phyloP scores from a whole-genome alignment of 2,113 vertebrate species.

The Perca schrenkii region DNA sequence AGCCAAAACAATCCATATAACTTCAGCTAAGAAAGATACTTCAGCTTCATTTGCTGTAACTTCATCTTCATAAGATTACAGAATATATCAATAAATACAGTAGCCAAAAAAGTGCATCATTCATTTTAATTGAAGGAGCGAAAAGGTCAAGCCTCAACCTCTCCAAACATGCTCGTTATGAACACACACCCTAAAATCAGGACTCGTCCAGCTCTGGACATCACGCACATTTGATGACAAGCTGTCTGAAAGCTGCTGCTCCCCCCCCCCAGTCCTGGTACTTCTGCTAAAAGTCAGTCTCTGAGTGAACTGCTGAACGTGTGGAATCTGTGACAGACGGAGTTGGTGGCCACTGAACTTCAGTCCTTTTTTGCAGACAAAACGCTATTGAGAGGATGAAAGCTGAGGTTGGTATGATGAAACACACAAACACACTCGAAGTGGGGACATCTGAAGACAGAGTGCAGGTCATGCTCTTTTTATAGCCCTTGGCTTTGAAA shows the following conservation, averaged over 20 bases:
- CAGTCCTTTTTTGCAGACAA: background rate
- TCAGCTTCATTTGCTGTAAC: background rate
- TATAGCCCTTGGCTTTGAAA: constrained; percentile 54
- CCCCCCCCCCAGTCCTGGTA: background rate
- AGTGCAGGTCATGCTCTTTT: constrained; percentile 41
- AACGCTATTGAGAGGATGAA: constrained; percentile 20
- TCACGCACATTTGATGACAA: constrained; percentile 12
- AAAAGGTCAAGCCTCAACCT: constrained; percentile 10
- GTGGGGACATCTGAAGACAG: constrained; percentile 35
- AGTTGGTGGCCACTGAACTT: background rate
- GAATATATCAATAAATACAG: background rate
- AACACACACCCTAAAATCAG: constrained; percentile 21
- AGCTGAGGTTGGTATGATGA: constrained; percentile 12
- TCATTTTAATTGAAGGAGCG: background rate
- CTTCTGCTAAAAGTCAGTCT: constrained; percentile 43
- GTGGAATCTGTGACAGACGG: constrained; percentile 12
- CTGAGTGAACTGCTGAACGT: constrained; percentile 4
- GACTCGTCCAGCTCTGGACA: background rate
- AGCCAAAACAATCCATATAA: background rate
- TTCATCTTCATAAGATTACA: background rate
- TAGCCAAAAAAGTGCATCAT: background rate
- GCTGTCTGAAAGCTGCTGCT: background rate
- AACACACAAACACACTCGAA: constrained; percentile 2
- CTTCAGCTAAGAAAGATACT: background rate
- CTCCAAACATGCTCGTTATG: background rate